Conservation (phyloP, 2,797 vertebrate genomes). For the Sebastes iracundus region DNA sequence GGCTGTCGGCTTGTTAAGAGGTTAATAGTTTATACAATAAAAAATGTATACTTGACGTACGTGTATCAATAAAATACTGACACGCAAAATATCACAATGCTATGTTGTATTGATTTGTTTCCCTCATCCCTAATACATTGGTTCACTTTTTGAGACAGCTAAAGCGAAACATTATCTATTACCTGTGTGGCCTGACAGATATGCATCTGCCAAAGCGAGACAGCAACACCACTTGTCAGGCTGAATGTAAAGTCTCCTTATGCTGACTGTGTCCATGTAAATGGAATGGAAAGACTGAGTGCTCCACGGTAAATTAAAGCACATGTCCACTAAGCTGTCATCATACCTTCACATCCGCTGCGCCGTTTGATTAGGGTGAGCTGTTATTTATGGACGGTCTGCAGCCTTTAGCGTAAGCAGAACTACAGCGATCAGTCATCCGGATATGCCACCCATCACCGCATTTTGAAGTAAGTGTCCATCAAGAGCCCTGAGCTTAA, state of each 20-base stretch:
- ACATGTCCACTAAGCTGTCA: slow-evolving; percentile 48
- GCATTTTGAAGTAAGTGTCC: slow-evolving; percentile 59
- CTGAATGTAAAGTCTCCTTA: slow-evolving; percentile 21
- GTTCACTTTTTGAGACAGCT: neutral
- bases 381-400: slow-evolving; percentile 60
- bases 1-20: too few relatives aligned
- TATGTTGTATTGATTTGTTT: too few relatives aligned
- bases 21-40: too few relatives aligned
- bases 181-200: neutral
- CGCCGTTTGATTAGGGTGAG: slow-evolving; percentile 49
- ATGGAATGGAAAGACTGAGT: slow-evolving; percentile 68
- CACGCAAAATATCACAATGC: too few relatives aligned
- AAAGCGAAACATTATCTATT: neutral
- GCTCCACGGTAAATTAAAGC: slow-evolving; percentile 52
- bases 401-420: slow-evolving; percentile 62
- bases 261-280: slow-evolving; percentile 49
- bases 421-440: slow-evolving; percentile 65
- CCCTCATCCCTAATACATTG: too few relatives aligned
- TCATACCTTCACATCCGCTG: slow-evolving; percentile 35
- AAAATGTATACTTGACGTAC: too few relatives aligned
- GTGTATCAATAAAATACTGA: too few relatives aligned
- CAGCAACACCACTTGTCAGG: neutral
- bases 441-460: slow-evolving; percentile 68
- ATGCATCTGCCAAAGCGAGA: slow-evolving; percentile 6
- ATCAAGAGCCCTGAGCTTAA: slow-evolving; percentile 63